These are phyloP conservation scores for Nothoprocta perdicaria DNA, from an alignment of 2,113 vertebrate genomes.

Conservation along the genomic window DNA sequence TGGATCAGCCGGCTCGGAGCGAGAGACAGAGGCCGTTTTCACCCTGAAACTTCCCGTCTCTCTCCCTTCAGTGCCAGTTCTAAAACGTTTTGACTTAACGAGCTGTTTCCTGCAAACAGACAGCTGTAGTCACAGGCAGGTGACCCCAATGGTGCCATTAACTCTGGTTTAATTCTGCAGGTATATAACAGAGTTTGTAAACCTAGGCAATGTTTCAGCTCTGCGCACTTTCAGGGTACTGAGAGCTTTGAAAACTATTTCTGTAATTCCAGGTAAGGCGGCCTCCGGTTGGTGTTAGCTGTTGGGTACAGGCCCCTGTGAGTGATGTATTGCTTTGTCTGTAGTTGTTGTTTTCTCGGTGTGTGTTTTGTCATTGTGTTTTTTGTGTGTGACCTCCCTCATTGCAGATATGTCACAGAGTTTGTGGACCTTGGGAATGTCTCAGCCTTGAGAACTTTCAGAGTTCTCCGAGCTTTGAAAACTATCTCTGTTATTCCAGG, in stretches of 20 bases:
- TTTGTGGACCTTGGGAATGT: constrained; percentile 99
- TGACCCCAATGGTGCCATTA: constrained; percentile 77
- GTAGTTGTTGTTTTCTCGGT: constrained; percentile 85
- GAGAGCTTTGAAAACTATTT: constrained; percentile 99
- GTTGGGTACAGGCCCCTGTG: constrained; percentile 93
- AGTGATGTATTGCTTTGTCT: constrained; percentile 87
- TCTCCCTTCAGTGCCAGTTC: background rate
- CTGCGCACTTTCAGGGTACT: constrained; percentile 97
- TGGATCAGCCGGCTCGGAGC: background rate
- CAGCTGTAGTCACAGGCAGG: background rate
- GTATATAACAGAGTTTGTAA: constrained; percentile 99
- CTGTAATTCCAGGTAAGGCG: constrained; percentile 99
- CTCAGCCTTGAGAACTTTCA: constrained; percentile 99
- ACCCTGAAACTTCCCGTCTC: background rate
- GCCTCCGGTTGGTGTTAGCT: constrained; percentile 91
- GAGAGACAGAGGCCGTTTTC: background rate
- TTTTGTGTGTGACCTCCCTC: constrained; percentile 97
- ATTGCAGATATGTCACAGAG: constrained; percentile 99
- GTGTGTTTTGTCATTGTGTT: constrained; percentile 94
- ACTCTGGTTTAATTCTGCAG: constrained; percentile 99
- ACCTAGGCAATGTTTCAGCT: constrained; percentile 99
- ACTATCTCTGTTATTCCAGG: constrained; percentile 99
- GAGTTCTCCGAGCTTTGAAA: constrained; percentile 99
- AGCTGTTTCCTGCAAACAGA: constrained; percentile 41
- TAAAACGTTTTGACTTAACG: background rate